Evolutionary conservation across 1,140 invertebrate genomes (phyloP), one percentile per base, ranked within the genome.

Genomic region (Trachymyrmex cornetzi): DNA sequence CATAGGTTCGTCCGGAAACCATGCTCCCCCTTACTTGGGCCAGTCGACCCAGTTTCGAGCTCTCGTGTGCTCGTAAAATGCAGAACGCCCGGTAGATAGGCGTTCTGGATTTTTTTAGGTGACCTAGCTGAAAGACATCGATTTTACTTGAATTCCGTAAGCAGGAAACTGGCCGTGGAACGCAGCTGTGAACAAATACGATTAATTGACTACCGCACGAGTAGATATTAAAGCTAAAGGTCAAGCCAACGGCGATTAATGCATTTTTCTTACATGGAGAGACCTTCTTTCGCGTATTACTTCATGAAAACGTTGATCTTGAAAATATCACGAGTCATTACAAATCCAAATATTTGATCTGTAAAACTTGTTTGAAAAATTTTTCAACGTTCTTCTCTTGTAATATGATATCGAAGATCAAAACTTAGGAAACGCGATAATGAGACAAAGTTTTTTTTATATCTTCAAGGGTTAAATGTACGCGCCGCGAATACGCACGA

Each of bases 11-110:
- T 34, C 90, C 92, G 74, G 75, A 90, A 90, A 89, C 84, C 92
- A 71, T 86, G 77, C 91, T 30, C 87, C 93, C 90, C 89, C 88
- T 90, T 79, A 90, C 91, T 92, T 93, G 89, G 92, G 89, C 89
- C 88, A 89, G 89, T 72, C 92, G 93, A 94, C 93, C 93, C 86
- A 94, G 87, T 93, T 94, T 88, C 57, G 30, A 27, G 79, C 50
- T 80, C 66, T 30, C 63, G 63, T 53, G 44, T 44, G 67, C 67
- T 86, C 77, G 79, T 79, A 72, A 92, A 92, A 92, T 34, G 87
- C 89, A 64, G 84, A 89, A 82, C 89, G 63, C 74, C 55, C 79
- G 86, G 55, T 86, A 79, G 91, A 89, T 75, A 74, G 55, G 22
- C n/a, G 69, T 14, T 84, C 69, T n/a, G 57, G 80, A 75, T 84